Base-by-base conservation (phyloP, 92 coral and sea anemone species). In the Phymanthus crucifer region DNA sequence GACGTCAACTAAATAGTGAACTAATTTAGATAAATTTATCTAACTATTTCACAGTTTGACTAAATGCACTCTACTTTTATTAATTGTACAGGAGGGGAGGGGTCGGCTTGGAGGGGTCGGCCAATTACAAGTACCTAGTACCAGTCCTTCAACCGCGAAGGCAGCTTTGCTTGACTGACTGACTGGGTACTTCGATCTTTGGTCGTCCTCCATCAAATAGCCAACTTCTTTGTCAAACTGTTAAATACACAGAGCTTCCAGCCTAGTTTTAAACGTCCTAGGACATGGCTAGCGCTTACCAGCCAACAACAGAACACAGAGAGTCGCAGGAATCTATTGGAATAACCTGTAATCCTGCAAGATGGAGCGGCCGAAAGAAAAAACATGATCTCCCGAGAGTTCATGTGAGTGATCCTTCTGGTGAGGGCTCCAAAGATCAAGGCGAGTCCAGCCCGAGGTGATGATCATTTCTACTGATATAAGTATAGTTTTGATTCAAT, bases 201-300 rank as follows among this genome's bases (percentile, higher is more conserved):
- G 48, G 48, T n/a, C n/a, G 14, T 8, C 48, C 17, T 43, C 14
- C 16, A 0, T 54, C 1, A 24, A 54, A 21, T 54, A 54, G 64
- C n/a, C 64, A 21, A 50, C 0, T 54, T n/a, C n/a, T 10, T 21
- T 21, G 64, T 19, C 33, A 34, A 29, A 61, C 29, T 61, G 17
- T 3, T 3, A n/a, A 12, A 27, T 12, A 61, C 10, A 61, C 27
- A 61, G 32, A 29, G 32, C 35, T 61, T 18, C 68, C 7, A 0
- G 68, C 68, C 10, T 29, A 61, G 10, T 12, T 24, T 27, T 61
- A 4, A 61, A 27, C 10, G 68, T 24, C 17, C 33, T 23, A 65
- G 37, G 80, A 56, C 57, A 95, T 95, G 98, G 95, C 89, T 47
- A 81, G 92, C 70, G 94, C 98, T 19, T 95, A 95, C 72, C 97